A percentile compares a stretch with the other conserved stretches of the same genome.
phyloP scores from a whole-genome alignment of 2,888 invertebrate genomes.

The Noctuana brunneofusca region DNA sequence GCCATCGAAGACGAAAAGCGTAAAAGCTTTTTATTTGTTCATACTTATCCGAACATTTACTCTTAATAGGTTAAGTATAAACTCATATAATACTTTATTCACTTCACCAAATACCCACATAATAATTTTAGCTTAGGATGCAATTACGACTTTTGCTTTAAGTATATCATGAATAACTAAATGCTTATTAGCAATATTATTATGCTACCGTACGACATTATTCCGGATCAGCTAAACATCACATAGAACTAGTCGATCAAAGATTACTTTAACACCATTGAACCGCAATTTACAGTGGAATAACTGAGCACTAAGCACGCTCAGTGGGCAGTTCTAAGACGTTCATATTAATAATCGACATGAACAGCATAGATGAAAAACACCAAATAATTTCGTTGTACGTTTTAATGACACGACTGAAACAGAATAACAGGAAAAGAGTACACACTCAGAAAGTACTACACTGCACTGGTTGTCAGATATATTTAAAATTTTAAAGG shows the following conservation, averaged over 20 bases:
- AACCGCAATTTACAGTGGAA: slow-evolving; percentile 7
- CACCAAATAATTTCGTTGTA: no score
- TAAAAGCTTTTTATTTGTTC: no score
- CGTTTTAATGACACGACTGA: no score
- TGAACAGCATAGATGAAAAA: no score
- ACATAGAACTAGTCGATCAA: background rate
- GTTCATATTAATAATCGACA: no score
- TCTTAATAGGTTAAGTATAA: no score
- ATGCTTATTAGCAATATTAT: slow-evolving; percentile 3
- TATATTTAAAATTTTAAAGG: no score
- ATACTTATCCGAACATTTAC: no score
- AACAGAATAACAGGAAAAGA: no score
- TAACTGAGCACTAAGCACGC: background rate
- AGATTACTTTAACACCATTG: background rate
- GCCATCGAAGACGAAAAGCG: no score
- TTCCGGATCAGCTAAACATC: slow-evolving; percentile 7
- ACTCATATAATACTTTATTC: background rate
- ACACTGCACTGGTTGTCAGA: no score
- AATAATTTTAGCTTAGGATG: background rate
- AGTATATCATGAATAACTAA: background rate
- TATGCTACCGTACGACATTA: background rate
- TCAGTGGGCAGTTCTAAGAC: background rate
- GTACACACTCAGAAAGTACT: no score
- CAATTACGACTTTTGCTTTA: background rate
- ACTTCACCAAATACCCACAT: background rate